Percentiles rank a stretch among this genome's conserved stretches.
phyloP scores from a whole-genome alignment of 2,888 invertebrate species.

The Ceramica pisi region DNA sequence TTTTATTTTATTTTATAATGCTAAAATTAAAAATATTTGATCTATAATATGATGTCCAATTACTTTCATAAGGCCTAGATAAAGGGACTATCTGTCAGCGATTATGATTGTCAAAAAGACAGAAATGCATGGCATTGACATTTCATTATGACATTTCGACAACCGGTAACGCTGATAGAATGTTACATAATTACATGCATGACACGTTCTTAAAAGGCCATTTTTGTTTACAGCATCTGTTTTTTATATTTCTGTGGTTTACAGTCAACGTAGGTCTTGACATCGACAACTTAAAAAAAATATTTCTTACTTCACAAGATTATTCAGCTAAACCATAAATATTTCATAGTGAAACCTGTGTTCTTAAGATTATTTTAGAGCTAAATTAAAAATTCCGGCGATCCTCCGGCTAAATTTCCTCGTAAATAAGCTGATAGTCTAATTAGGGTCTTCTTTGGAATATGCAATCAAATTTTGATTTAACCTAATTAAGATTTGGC shows the following conservation, averaged over 20 bases:
- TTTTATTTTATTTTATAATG: not conserved
- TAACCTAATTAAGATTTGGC: conserved; percentile 59
- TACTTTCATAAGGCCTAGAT: not conserved
- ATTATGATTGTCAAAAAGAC: not conserved
- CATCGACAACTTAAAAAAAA: not conserved
- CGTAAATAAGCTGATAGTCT: conserved; percentile 79
- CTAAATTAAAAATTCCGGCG: conserved; percentile 76
- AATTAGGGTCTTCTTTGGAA: conserved; percentile 73
- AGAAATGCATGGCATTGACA: not conserved
- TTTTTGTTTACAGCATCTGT: not conserved
- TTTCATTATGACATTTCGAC: not conserved
- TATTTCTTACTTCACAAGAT: not conserved
- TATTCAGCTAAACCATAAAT: conserved; percentile 1
- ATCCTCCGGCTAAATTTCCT: conserved; percentile 72
- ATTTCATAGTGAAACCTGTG: conserved; percentile 8
- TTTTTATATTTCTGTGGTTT: too few species aligned
- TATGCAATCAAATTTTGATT: conserved; percentile 69
- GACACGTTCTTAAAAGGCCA: not conserved
- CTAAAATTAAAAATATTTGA: not conserved
- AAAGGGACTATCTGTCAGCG: not conserved
- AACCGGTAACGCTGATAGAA: not conserved
- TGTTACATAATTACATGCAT: not conserved
- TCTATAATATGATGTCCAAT: not conserved
- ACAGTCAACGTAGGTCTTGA: not conserved
- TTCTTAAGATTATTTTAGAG: conserved; percentile 38